Conservation (phyloP, 2,797 vertebrate species). For the Pangasius mekongensis region DNA sequence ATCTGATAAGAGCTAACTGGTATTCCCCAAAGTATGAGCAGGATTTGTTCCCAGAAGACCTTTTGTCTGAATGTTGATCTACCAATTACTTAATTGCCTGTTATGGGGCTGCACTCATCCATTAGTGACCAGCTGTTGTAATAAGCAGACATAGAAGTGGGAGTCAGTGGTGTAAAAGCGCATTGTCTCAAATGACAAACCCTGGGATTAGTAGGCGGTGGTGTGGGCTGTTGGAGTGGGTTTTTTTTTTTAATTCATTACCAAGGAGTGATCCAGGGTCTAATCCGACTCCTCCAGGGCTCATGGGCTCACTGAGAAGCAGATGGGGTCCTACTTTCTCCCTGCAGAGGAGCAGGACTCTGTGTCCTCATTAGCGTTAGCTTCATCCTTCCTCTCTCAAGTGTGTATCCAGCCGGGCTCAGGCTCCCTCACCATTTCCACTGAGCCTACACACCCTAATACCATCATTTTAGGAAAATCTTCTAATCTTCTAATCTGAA, state of each 20-base stretch:
- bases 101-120: constrained; percentile 65
- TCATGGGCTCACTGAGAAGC: constrained; percentile 64
- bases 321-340: constrained; percentile 63
- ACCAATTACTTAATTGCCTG: constrained; percentile 75
- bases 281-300: constrained; percentile 74
- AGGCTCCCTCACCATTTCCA: constrained; percentile 67
- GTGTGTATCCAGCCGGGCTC: constrained; percentile 63
- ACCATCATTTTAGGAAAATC: constrained; percentile 66
- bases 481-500: constrained; percentile 73
- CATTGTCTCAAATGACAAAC: constrained; percentile 78
- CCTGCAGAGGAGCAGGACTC: constrained; percentile 62
- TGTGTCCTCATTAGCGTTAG: constrained; percentile 75
- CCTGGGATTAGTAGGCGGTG: constrained; percentile 63
- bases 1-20: background rate
- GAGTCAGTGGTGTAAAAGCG: constrained; percentile 67
- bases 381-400: constrained; percentile 67
- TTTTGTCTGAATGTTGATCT: constrained; percentile 66
- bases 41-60: constrained; percentile 45
- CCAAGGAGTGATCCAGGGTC: constrained; percentile 67
- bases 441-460: constrained; percentile 72
- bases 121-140: constrained; percentile 72
- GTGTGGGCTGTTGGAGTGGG: constrained; percentile 64
- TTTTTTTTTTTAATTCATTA: constrained; percentile 60
- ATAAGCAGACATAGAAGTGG: constrained; percentile 63
- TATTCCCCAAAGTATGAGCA: constrained; percentile 28